Base-by-base conservation (phyloP, 1,140 invertebrate species). In the Drosophila tani region DNA sequence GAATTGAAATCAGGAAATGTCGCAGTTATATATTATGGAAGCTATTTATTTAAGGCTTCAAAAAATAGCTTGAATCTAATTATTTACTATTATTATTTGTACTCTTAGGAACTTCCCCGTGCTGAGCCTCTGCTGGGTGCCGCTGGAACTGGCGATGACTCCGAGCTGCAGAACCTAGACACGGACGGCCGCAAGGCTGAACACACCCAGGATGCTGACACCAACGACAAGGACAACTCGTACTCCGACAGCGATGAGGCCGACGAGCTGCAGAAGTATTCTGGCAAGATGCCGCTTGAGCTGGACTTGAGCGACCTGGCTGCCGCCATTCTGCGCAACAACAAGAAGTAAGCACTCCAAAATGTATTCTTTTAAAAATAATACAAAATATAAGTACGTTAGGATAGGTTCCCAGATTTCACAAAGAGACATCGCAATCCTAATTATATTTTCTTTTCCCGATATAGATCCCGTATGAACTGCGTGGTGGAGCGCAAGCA, bases 401-500 rank as follows among this genome's bases (percentile, higher is more conserved):
- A 38, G 11, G 7, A 38, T 3, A 11, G 4, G 12, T 24, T n/a
- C 51, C 0, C 24, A 27, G 32, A 15, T 14, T 65, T 35, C 8
- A 38, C 2, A 40, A 40, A 49, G 11, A 38, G 6, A 1, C 32
- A 12, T 14, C 5, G 3, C 14, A 35, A 15, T n/a, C 7, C 38
- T 24, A 27, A 45, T n/a, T 47, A 21, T 32, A 14, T 57, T 0
- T n/a, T 19, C 9, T n/a, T 4, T 32, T 12, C 14, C 14, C 6
- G 0, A 14, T 0, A 17, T 17, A 94, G 94, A 85, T 95, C 95
- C 8, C 95, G 96, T 92, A 97, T 98, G 95, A 98, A 97, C 91
- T 98, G 97, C 87, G 95, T 98, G 1, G 96, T 98, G 27, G 97
- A 98, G 91, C 96, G 96, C 82, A 96, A 96, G 77, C 95, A 95